phyloP scores from a whole-genome alignment of 2,888 invertebrate species.

The Pterostichus niger region DNA sequence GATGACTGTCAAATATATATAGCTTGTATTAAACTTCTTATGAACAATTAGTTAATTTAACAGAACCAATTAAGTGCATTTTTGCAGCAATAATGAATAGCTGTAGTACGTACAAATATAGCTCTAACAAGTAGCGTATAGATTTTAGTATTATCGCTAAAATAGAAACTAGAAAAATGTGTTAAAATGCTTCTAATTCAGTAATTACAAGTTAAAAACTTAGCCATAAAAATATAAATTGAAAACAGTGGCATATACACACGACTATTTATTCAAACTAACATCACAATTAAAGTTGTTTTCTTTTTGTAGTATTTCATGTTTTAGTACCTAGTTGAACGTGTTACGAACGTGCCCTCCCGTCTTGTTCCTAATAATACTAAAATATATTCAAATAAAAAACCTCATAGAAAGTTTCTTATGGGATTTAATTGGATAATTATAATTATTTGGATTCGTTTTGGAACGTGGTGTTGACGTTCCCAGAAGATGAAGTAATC shows the following conservation, averaged over 20 bases:
- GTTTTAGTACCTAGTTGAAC: conserved; percentile 23
- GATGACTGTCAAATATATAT: too few relatives aligned
- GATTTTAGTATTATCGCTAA: too few relatives aligned
- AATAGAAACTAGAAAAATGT: too few relatives aligned
- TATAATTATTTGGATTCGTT: conserved; percentile 47
- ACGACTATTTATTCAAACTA: conserved; percentile 5
- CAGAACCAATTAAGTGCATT: too few relatives aligned
- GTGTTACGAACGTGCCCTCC: conserved; percentile 14
- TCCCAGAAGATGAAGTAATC: conserved; percentile 56
- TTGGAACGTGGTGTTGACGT: conserved; percentile 40
- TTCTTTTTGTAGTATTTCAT: conserved; percentile 35
- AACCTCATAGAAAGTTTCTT: conserved; percentile 37
- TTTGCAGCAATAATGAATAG: too few relatives aligned
- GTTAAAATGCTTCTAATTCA: too few relatives aligned
- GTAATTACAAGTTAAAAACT: too few relatives aligned
- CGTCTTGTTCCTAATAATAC: conserved; percentile 32
- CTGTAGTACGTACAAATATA: too few relatives aligned
- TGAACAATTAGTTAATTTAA: too few relatives aligned
- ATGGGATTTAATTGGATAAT: conserved; percentile 55
- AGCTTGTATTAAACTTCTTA: too few relatives aligned
- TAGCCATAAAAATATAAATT: conserved; percentile 12
- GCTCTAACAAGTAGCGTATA: too few relatives aligned
- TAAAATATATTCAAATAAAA: conserved; percentile 42
- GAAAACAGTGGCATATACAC: conserved; percentile 26
- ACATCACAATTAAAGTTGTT: conserved; percentile 31